Conservation (phyloP, 2,113 vertebrate species). For the Regulus satrapa region DNA sequence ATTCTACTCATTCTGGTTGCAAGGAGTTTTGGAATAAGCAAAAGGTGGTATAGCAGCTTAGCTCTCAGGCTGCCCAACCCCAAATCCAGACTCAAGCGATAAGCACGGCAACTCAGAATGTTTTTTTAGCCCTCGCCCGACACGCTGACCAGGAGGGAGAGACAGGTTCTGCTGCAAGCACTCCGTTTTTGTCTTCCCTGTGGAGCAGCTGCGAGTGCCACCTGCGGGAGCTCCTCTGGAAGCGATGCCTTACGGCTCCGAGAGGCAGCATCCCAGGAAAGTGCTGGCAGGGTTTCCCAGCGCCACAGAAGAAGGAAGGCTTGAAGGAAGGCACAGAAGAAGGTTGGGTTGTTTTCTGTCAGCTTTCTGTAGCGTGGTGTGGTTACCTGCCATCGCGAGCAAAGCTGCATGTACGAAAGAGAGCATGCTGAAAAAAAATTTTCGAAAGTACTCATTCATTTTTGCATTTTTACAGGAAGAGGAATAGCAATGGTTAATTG, state of each 20-base stretch:
- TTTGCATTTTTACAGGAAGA: not conserved
- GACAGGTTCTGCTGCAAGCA: accelerated
- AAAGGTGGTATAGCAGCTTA: not conserved
- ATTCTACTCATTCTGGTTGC: not conserved
- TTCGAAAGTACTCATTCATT: not conserved
- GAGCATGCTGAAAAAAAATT: not conserved
- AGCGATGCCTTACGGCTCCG: not conserved
- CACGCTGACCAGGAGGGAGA: not conserved
- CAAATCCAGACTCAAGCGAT: not conserved
- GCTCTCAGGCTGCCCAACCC: not conserved
- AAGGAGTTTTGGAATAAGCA: not conserved
- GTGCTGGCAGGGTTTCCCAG: accelerated
- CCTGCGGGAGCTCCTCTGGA: not conserved
- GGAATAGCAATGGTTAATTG: not conserved
- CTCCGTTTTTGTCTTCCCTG: accelerated
- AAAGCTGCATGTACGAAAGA: not conserved
- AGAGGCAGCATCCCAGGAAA: not conserved
- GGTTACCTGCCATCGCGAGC: accelerated
- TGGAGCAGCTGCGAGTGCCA: not conserved
- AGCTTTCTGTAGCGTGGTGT: not conserved
- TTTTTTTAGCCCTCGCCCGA: not conserved
- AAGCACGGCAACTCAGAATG: not conserved
- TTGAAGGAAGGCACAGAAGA: no score
- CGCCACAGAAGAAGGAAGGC: accelerated
- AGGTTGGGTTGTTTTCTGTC: accelerated